phyloP scores from a whole-genome alignment of 2,888 invertebrate genomes.

The Crossocerus cetratus region DNA sequence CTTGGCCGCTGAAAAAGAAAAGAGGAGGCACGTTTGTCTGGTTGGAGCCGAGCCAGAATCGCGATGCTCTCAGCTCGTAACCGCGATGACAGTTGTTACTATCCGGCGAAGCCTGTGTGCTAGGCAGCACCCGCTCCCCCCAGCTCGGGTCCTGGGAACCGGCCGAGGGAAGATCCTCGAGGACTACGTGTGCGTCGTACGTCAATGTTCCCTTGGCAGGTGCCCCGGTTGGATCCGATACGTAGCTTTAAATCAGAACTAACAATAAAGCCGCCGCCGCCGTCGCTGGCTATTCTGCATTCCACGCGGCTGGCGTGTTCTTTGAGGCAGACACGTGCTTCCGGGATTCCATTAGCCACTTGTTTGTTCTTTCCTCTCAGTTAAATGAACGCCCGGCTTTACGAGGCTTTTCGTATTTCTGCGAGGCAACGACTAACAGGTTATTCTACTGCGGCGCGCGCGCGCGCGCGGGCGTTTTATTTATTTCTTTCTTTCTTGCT shows the following conservation, averaged over 20 bases:
- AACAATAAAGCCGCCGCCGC: conserved; percentile 33
- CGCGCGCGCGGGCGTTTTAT: too few species aligned
- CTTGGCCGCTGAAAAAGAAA: conserved; percentile 44
- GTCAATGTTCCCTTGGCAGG: neutral
- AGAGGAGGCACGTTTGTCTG: conserved; percentile 25
- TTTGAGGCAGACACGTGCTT: too few species aligned
- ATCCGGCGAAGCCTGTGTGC: neutral
- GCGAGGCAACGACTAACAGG: too few species aligned
- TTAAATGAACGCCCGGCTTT: too few species aligned
- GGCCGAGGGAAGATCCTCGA: neutral
- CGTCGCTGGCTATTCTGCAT: conserved; percentile 30
- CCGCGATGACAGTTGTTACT: conserved; percentile 9
- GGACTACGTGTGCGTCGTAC: too few species aligned
- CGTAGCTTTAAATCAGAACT: conserved; percentile 43
- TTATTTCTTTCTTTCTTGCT: too few species aligned
- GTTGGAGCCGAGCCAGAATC: conserved; percentile 50
- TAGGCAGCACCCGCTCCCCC: too few species aligned
- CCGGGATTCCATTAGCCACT: too few species aligned
- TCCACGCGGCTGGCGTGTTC: neutral
- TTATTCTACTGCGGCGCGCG: too few species aligned
- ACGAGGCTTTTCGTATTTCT: too few species aligned
- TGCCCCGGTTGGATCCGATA: conserved; percentile 24
- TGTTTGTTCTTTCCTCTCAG: too few species aligned
- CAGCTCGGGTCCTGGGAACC: neutral
- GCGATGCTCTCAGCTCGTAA: conserved; percentile 38